Conservation (phyloP, 2,113 vertebrate species). For the Psittacus erithacus region DNA sequence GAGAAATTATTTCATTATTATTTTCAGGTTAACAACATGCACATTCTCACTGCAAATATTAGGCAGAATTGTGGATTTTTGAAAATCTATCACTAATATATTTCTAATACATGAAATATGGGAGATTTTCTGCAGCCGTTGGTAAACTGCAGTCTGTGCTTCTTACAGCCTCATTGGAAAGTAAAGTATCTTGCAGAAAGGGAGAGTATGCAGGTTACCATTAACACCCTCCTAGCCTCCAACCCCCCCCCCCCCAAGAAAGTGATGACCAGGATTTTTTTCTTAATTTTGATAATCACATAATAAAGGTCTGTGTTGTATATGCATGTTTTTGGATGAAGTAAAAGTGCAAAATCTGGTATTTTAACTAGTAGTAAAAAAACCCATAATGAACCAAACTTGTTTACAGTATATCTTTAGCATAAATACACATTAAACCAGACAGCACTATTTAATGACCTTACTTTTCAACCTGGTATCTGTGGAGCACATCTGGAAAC, state of each 20-base stretch:
- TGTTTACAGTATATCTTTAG: not conserved
- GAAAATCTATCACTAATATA: not conserved
- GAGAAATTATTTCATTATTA: not conserved
- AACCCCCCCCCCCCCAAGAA: rapidly evolving
- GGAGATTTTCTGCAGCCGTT: not conserved
- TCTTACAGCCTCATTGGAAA: not conserved
- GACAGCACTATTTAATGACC: not conserved
- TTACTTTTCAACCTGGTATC: not conserved
- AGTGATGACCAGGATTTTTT: not conserved
- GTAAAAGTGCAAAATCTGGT: not conserved
- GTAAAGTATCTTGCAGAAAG: not conserved
- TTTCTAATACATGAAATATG: not conserved
- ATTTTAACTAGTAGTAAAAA: not conserved
- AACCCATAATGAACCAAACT: not conserved
- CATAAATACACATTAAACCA: not conserved
- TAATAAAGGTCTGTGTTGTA: not conserved
- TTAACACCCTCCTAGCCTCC: not conserved
- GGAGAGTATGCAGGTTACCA: not conserved
- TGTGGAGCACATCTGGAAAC: not conserved
- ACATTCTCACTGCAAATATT: not conserved
- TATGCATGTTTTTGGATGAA: not conserved
- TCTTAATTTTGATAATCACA: not conserved
- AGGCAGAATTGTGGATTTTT: not conserved
- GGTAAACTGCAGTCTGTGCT: not conserved
- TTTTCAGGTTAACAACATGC: not conserved